Evolutionary conservation across 2,888 invertebrate genomes (phyloP), one percentile per base, ranked within the genome.

Genomic region (Molanna angustata): DNA sequence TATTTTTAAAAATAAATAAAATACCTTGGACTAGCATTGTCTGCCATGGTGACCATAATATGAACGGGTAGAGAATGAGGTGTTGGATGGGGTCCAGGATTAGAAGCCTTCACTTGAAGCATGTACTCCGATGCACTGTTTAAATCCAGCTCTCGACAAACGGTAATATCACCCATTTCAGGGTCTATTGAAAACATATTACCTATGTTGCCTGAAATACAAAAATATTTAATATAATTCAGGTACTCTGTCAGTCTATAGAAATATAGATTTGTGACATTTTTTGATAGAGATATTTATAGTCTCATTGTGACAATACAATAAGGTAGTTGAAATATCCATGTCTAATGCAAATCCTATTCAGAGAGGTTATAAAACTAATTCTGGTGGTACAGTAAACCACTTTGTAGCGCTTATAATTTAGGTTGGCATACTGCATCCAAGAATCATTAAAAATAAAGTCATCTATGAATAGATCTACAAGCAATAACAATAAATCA

Each of bases 41-140:
- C 91, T 0, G 94, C 90, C 80, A 94, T 89, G 4, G 91, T 90
- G 32, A 96, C 80, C 68, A 85, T 78, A 56, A 97, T 86, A 70
- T 91, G 92, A 16, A 96, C 89, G 44, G 89, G 90, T 48, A 94
- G 82, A 49, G 89, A 85, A 52, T 88, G 83, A 47, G 84, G 83
- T 57, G 88, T 70, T 0, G 86, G 77, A 0, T 85, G 87, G 47
- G 85, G 85, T 14, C 93, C 94, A 64, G 85, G 83, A 69, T 90
- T 90, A 22, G 82, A 81, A 2, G 93, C 94, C 68, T 90, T 87
- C 52, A 94, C 85, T 61, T 84, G 80, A 50, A 95, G 74, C 72
- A 90, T 88, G 69, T 92, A 94, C 68, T 94, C 94, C 44, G 85
- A 82, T 61, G 87, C 81, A 32, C 85, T 79, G 52, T 78, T 74